Conservation (phyloP, 2,888 invertebrate species). For the Congeria kusceri region DNA sequence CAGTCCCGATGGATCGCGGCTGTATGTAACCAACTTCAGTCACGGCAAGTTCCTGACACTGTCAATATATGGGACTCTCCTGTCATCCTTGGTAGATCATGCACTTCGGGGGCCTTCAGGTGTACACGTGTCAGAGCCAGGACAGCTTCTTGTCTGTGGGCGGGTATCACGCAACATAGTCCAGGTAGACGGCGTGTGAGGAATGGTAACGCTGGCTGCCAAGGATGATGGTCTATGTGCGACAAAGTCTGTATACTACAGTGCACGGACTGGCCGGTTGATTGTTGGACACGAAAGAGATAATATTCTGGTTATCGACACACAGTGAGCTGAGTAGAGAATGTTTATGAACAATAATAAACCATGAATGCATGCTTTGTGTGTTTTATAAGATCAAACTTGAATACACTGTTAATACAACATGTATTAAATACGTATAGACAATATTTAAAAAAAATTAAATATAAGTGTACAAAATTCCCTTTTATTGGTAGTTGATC, state of each 20-base stretch:
- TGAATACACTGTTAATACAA: no score
- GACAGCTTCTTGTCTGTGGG: neutral
- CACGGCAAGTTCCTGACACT: no score
- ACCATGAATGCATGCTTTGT: no score
- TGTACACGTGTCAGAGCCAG: neutral
- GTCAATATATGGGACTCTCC: neutral
- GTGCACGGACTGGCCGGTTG: neutral
- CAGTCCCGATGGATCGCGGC: no score
- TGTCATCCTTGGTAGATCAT: neutral
- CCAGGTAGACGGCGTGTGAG: neutral
- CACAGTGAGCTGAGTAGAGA: no score
- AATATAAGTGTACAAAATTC: no score
- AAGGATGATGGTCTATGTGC: neutral
- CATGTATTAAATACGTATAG: no score
- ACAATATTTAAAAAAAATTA: no score
- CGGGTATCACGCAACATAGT: neutral
- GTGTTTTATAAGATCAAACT: no score
- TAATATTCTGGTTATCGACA: neutral
- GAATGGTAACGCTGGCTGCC: neutral
- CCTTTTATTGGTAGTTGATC: no score
- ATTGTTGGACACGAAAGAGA: neutral
- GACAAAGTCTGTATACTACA: neutral
- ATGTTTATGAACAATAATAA: no score
- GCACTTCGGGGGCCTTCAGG: neutral
- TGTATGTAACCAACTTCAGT: no score